phyloP scores from a whole-genome alignment of 2,797 vertebrate species.

The Threskiornis aethiopicus region DNA sequence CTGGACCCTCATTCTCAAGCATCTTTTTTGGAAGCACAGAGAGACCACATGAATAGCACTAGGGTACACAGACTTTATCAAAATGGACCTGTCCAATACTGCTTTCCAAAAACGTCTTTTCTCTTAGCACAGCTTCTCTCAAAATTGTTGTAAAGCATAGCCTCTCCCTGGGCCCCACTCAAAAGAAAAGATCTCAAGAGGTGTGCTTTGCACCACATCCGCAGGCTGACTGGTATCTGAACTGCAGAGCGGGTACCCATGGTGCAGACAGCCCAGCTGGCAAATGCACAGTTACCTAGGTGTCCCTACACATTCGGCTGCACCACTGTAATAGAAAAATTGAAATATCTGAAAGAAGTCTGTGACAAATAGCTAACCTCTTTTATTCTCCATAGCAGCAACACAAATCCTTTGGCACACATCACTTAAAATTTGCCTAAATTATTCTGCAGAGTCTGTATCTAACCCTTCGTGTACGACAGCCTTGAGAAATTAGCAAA shows the following conservation, averaged over 20 bases:
- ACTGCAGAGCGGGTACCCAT: neutral
- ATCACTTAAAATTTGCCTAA: neutral
- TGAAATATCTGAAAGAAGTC: neutral
- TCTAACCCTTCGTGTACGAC: neutral
- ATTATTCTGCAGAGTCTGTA: neutral
- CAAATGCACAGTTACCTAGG: accelerated
- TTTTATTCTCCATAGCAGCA: neutral
- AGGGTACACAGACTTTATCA: neutral
- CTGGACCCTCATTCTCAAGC: neutral
- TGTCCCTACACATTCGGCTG: neutral
- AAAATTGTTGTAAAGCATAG: neutral
- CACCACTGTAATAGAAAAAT: neutral
- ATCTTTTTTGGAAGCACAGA: neutral
- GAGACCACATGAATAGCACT: no score
- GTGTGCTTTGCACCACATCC: neutral
- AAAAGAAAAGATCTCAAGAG: neutral
- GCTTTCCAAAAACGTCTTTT: neutral
- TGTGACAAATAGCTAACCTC: neutral
- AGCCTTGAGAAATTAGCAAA: neutral
- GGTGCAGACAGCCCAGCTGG: neutral
- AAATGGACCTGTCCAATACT: neutral
- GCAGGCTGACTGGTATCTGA: neutral
- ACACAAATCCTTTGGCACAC: neutral
- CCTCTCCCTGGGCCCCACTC: neutral
- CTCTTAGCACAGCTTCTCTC: neutral